These are phyloP conservation scores for Xenopus petersii DNA, from an alignment of 2,797 vertebrate species.

Conservation along the genomic window DNA sequence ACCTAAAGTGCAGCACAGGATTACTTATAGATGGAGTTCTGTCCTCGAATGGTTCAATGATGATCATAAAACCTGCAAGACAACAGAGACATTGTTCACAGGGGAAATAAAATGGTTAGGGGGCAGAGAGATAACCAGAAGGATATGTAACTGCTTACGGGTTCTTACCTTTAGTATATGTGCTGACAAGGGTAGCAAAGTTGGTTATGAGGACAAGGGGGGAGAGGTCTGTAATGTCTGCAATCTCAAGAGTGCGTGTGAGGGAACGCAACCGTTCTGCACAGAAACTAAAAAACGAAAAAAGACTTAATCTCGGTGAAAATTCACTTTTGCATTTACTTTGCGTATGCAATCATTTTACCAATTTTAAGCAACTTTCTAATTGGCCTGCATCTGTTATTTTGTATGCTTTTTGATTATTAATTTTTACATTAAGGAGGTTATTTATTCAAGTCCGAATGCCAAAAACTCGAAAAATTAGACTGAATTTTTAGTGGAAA, in stretches of 20 bases:
- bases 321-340: no score
- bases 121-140: neutral
- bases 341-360: no score
- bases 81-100: neutral
- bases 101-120: neutral
- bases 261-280: conserved; percentile 81
- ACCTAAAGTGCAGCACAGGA: conserved; percentile 91
- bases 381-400: no score
- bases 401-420: no score
- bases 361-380: no score
- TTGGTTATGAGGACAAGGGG: conserved; percentile 84
- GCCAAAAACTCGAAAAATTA: no score
- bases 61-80: conserved; percentile 82
- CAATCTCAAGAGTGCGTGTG: conserved; percentile 84
- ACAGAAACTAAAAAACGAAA: conserved; percentile 74
- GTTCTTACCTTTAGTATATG: conserved; percentile 84
- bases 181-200: conserved; percentile 93
- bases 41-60: conserved; percentile 92
- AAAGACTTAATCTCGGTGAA: no score
- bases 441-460: no score
- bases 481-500: no score
- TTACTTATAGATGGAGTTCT: conserved; percentile 86
- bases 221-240: conserved; percentile 85
- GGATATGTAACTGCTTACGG: conserved; percentile 48
- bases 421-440: no score